Conservation (phyloP, 2,888 invertebrate genomes). For the Adela reaumurella region DNA sequence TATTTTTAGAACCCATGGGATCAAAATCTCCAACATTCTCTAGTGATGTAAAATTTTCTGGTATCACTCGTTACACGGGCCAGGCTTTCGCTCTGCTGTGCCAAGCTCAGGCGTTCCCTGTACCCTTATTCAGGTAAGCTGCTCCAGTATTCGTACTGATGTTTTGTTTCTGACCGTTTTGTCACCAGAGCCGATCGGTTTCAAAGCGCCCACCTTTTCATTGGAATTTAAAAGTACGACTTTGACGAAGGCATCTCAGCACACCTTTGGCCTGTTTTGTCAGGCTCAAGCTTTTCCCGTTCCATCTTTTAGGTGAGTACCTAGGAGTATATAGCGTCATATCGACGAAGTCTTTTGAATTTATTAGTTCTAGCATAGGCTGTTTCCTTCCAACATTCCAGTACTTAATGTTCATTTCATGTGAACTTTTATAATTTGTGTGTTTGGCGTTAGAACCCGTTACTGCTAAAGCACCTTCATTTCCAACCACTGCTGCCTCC, state of each 20-base stretch:
- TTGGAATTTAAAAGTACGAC: constrained; percentile 57
- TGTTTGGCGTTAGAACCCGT: constrained; percentile 33
- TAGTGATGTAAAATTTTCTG: constrained; percentile 63
- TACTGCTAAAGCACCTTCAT: constrained; percentile 46
- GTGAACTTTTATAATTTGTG: no score
- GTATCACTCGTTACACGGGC: constrained; percentile 61
- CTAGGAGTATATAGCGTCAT: no score
- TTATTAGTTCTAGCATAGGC: not conserved
- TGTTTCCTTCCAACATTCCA: constrained; percentile 4
- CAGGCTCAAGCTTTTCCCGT: constrained; percentile 67
- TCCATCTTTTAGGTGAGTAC: constrained; percentile 64
- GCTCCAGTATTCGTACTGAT: constrained; percentile 2
- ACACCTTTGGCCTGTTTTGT: constrained; percentile 61
- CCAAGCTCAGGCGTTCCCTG: constrained; percentile 75
- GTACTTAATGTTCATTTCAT: not conserved
- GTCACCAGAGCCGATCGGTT: constrained; percentile 55
- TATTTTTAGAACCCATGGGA: constrained; percentile 62
- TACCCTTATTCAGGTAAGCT: constrained; percentile 54
- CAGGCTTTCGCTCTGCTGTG: constrained; percentile 67
- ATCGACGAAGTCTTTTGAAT: not conserved
- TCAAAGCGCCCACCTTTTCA: constrained; percentile 57
- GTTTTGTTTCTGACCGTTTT: constrained; percentile 5
- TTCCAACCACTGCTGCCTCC: constrained; percentile 47
- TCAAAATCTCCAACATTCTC: constrained; percentile 70
- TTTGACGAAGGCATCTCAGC: constrained; percentile 49